Evolutionary conservation across 2,888 invertebrate species (phyloP), one percentile per base, ranked within the genome.

Genomic region (Drosophila melanosoma): DNA sequence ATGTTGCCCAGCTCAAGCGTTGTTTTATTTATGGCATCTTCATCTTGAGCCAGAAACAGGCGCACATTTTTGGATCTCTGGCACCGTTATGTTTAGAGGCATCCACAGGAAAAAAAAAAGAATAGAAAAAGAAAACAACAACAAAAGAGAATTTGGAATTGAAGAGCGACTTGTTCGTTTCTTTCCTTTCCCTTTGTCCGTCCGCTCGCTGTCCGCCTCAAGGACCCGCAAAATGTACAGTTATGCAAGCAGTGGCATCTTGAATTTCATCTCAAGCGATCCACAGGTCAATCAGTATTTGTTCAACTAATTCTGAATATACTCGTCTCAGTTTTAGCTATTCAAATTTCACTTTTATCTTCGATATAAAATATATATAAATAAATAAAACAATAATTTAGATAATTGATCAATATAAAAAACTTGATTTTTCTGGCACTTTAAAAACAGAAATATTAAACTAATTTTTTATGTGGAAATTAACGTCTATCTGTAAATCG

Each of bases 1-100:
- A 36, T 26, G 20, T 53, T 51, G 36, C 45, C n/a, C 35, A 54
- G 56, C 71, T 69, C 74, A 57, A 73, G 71, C 56, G 53, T 65
- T 78, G 60, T 65, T 79, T 83, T 85, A 87, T 89, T 89, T 87
- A 78, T 80, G 67, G 72, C 70, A 72, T 70, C 69, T 48, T 54
- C 57, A 57, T 23, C 23, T 76, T 69, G 53, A 63, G 67, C 48
- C 40, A 68, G 57, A 56, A 32, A 63, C 40, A 67, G 63, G 60
- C 56, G 29, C 48, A 56, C 54, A 72, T 58, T 57, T 70, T 70
- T 74, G 79, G 74, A 78, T 74, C 67, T 60, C 35, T 51, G 69
- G 63, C 74, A 56, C 69, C 69, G 74, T 68, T 78, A 78, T 69
- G 49, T 74, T 78, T 29, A 35, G 53, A 32, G 53, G 63, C 76